Evolutionary conservation across 2,797 vertebrate species (phyloP).

Genomic region (Acanthornis magna): DNA sequence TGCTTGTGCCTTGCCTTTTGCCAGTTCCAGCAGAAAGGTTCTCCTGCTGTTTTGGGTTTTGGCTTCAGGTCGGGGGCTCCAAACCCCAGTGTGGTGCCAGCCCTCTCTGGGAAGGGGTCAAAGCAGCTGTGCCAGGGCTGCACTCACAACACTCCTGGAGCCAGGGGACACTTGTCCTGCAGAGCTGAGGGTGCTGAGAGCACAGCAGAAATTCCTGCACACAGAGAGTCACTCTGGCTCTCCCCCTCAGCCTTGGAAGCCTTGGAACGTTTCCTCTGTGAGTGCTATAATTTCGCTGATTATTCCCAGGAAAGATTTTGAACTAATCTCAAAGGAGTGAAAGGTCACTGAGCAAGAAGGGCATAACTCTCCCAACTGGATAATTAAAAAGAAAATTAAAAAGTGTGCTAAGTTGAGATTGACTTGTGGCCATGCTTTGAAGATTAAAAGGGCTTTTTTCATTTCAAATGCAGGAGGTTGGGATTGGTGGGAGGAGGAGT

Average conservation of each 20-base stretch:
- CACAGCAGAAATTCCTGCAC: background rate
- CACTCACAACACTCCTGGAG: accelerated
- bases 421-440: slow-evolving; percentile 52
- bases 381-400: slow-evolving; percentile 52
- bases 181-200: background rate
- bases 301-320: slow-evolving; percentile 36
- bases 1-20: background rate
- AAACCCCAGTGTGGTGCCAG: accelerated
- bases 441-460: slow-evolving; percentile 37
- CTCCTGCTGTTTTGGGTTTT: background rate
- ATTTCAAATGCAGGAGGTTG: background rate
- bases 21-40: background rate
- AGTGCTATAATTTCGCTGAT: background rate
- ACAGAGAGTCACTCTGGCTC: accelerated
- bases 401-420: slow-evolving; percentile 28
- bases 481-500: background rate
- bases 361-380: slow-evolving; percentile 8
- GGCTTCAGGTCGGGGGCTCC: background rate
- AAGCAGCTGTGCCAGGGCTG: background rate
- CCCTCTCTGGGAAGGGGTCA: accelerated
- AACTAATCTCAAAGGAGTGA: slow-evolving; percentile 18
- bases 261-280: background rate
- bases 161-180: background rate
- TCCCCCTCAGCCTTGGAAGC: background rate
- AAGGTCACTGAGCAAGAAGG: slow-evolving; percentile 6